Conservation (phyloP, 2,113 vertebrate genomes). For the Mixornis gularis region DNA sequence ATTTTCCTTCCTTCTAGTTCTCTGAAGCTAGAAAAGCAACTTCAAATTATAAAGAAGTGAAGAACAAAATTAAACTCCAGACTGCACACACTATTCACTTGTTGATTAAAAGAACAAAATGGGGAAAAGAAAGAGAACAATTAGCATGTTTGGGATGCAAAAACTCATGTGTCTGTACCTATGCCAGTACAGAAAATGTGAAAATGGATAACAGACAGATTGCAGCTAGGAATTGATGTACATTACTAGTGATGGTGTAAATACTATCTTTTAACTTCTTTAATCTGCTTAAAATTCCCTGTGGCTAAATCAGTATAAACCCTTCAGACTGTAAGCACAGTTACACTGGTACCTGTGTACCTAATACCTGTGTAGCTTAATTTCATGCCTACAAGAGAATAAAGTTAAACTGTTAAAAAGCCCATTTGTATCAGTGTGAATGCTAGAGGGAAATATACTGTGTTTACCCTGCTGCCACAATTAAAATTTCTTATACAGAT, state of each 20-base stretch:
- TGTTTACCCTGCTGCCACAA: not conserved
- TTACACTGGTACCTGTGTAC: not conserved
- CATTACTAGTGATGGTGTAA: not conserved
- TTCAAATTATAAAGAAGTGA: not conserved
- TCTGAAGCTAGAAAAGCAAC: not conserved
- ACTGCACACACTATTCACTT: not conserved
- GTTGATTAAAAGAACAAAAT: not conserved
- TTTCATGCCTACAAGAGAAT: conserved; percentile 50
- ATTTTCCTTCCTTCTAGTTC: not conserved
- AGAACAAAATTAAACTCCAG: not conserved
- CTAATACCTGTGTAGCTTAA: conserved; percentile 49
- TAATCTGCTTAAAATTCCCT: conserved; percentile 36
- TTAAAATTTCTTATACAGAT: not conserved
- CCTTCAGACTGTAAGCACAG: conserved; percentile 26
- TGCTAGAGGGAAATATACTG: not conserved
- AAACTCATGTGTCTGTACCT: not conserved
- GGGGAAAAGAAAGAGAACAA: not conserved
- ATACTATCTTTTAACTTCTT: conserved; percentile 15
- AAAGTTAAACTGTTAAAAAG: conserved; percentile 10
- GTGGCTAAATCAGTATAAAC: conserved; percentile 39
- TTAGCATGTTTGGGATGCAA: not conserved
- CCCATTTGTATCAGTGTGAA: not conserved
- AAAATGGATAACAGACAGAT: not conserved
- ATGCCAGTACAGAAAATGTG: not conserved
- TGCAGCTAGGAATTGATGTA: not conserved